Percentiles rank a stretch among this genome's conserved stretches.
phyloP scores from a whole-genome alignment of 2,888 invertebrate genomes.

The Epirrita christyi region DNA sequence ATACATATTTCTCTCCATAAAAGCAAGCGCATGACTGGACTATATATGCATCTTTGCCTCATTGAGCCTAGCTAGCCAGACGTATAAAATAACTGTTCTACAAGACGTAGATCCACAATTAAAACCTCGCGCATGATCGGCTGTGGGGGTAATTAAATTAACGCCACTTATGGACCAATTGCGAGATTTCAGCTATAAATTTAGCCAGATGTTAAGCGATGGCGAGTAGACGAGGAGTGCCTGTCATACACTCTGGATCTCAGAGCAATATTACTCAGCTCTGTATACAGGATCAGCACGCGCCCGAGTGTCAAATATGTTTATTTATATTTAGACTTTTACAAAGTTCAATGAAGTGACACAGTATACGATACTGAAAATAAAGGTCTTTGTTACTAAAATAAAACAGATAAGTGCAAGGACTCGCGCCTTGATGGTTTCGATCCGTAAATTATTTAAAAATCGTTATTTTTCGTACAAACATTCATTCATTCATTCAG shows the following conservation, averaged over 20 bases:
- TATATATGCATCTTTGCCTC: too few species aligned
- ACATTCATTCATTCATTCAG: too few species aligned
- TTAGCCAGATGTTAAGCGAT: slow-evolving; percentile 56
- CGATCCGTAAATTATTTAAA: too few species aligned
- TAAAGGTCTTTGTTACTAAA: too few species aligned
- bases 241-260: too few species aligned
- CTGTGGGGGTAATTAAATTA: slow-evolving; percentile 71
- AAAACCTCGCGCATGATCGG: slow-evolving; percentile 51
- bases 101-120: slow-evolving; percentile 17
- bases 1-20: too few species aligned
- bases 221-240: slow-evolving; percentile 37
- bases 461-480: too few species aligned
- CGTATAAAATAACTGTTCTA: slow-evolving; percentile 7
- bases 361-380: too few species aligned
- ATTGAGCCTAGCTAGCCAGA: background rate
- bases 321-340: slow-evolving; percentile 42
- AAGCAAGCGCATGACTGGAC: too few species aligned
- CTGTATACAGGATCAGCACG: slow-evolving; percentile 26
- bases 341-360: slow-evolving; percentile 18
- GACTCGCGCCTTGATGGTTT: too few species aligned
- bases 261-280: too few species aligned
- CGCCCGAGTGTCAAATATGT: slow-evolving; percentile 45
- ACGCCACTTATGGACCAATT: slow-evolving; percentile 74
- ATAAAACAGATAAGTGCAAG: too few species aligned
- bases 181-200: slow-evolving; percentile 75